Conservation (phyloP, 2,888 invertebrate genomes). For the Ectemnius continuus region DNA sequence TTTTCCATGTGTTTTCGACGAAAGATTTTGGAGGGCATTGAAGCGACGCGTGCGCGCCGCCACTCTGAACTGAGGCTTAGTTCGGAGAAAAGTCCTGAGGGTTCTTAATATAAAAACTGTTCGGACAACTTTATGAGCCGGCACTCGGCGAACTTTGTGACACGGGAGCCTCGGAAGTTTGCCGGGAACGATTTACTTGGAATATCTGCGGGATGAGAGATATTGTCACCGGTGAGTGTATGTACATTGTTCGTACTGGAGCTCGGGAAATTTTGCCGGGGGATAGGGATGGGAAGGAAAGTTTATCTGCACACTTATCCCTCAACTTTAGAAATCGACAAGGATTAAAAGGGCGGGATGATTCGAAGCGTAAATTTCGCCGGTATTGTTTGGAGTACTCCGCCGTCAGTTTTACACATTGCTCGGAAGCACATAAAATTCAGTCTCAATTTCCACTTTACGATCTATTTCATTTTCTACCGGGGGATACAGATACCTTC, state of each 20-base stretch:
- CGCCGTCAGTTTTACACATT: too few relatives aligned
- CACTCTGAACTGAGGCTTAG: conserved; percentile 42
- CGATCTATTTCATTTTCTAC: too few relatives aligned
- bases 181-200: conserved; percentile 58
- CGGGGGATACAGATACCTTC: too few relatives aligned
- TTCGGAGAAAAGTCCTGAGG: conserved; percentile 48
- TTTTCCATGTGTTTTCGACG: conserved; percentile 50
- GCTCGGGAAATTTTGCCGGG: background rate
- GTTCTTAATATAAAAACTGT: conserved; percentile 62
- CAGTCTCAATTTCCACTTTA: too few relatives aligned
- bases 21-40: conserved; percentile 47
- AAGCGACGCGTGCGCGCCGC: conserved; percentile 38
- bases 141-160: conserved; percentile 51
- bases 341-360: too few relatives aligned
- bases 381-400: too few relatives aligned
- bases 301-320: too few relatives aligned
- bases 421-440: too few relatives aligned
- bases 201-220: conserved; percentile 36
- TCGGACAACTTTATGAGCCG: conserved; percentile 57
- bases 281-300: too few relatives aligned
- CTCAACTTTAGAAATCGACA: too few relatives aligned
- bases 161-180: conserved; percentile 56
- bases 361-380: too few relatives aligned
- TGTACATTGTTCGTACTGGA: background rate
- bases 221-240: conserved; percentile 6